Evolutionary conservation across 35 echinoderm and acorn worm genomes (phyloP), one percentile per base, ranked within the genome.

Genomic region (Nesometra sesokonis): DNA sequence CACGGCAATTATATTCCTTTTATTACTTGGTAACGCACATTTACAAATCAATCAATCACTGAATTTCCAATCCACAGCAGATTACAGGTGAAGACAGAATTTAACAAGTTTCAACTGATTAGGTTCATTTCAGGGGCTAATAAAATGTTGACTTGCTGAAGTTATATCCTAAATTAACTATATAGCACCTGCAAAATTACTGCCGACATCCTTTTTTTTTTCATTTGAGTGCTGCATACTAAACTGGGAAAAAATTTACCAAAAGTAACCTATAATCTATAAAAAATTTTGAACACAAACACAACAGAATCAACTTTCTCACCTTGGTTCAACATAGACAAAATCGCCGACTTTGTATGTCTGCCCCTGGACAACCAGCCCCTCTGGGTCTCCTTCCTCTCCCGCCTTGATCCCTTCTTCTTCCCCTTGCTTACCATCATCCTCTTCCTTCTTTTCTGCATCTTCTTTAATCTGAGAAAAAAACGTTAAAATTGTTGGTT

Each of bases 281-380:
- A 43, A 43, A 43, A 7, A 43, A n/a, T n/a, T n/a, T n/a, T n/a
- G n/a, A n/a, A n/a, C n/a, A n/a, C n/a, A n/a, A n/a, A n/a, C n/a
- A n/a, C n/a, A n/a, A n/a, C n/a, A n/a, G n/a, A n/a, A 43, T 7
- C 39, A 31, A 86, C 32, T 32, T 81, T 35, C 91, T 92, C 37
- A 99, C 96, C 92, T 93, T 47, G 96, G 96, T 88, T 99, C 96
- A 2, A 99, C 90, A 37, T 94, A 99, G 27, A 99, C 86, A 88
- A 99, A 99, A 78, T 99, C 96, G 0, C 96, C 96, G 39, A 94
- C 90, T 83, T 90, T 79, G 82, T 99, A 99, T 13, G 96, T 99
- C 37, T 92, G 90, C 77, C 96, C 96, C 85, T 94, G 87, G 0
- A 99, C 84, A 31, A 92, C 88, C 29, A 99, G 30, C 23, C 96